Evolutionary conservation across 2,888 invertebrate genomes (phyloP), one percentile per base, ranked within the genome.

Genomic region (Tribolium freemani): DNA sequence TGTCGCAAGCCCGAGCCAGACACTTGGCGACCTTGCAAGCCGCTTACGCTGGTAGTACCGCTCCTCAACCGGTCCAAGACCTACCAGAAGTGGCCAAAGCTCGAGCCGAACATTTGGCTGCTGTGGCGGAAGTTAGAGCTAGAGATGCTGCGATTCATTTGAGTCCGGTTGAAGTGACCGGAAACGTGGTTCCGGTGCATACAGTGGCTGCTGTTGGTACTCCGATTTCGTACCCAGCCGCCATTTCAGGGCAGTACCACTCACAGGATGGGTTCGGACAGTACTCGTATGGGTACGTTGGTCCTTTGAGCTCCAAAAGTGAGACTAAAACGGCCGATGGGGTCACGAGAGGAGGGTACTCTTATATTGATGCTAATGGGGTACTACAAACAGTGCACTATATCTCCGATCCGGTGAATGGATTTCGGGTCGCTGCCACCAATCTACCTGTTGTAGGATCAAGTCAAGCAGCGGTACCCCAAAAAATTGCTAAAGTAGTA

Each of bases 361-460:
- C 91, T 45, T 93, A 92, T 82, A 88, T 93, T 68, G 93, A 93
- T 82, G 91, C 90, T 10, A 88, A 91, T 80, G 92, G 92, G 1
- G 86, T 90, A 68, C 83, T 91, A 6, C 92, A 92, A 83, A 90
- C 90, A 38, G 91, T 92, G 16, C 88, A 90, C 71, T 92, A 92
- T 81, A 87, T 90, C 20, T 89, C 92, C 4, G 92, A 92, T 86
- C 86, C 87, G 44, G 86, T 87, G 0, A 88, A 91, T 79, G 92
- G 92, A 51, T 92, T 92, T 84, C 88, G 91, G 82, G 91, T 91
- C 6, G 87, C 90, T 9, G 92, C 90, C 46, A 91, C 91, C 8
- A 92, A 92, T 84, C 84, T 92, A 73, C 91, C 92, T 5, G 77
- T 78, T 16, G 16, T 3, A 38, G 38, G 38, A 1, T 9, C 38